phyloP scores from a whole-genome alignment of 2,797 vertebrate species.

The Discoglossus pictus region DNA sequence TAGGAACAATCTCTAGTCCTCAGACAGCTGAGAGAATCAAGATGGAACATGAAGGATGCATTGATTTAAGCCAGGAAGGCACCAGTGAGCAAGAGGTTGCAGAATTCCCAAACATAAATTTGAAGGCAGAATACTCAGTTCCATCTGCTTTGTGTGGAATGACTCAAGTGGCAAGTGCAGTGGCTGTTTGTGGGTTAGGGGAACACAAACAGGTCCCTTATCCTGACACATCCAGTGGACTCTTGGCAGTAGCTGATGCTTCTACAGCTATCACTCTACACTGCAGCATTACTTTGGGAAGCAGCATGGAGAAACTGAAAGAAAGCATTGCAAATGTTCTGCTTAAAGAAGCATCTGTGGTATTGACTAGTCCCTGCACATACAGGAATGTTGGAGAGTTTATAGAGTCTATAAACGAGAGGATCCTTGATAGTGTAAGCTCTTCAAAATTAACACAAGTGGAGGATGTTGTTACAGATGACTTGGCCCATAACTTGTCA shows the following conservation, averaged over 20 bases:
- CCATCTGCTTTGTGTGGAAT: constrained; percentile 88
- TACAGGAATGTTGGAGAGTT: constrained; percentile 81
- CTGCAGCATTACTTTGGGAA: constrained; percentile 75
- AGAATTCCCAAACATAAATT: constrained; percentile 29
- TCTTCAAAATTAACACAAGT: constrained; percentile 69
- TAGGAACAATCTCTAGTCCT: constrained; percentile 90
- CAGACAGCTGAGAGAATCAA: constrained; percentile 81
- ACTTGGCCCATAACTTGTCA: constrained; percentile 85
- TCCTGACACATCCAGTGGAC: constrained; percentile 70
- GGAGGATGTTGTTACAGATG: constrained; percentile 74
- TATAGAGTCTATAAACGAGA: constrained; percentile 81
- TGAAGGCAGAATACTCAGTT: constrained; percentile 76
- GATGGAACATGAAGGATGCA: constrained; percentile 65
- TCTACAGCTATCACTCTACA: constrained; percentile 76
- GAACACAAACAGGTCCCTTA: constrained; percentile 68
- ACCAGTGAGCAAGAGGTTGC: constrained; percentile 59
- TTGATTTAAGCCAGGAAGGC: constrained; percentile 31
- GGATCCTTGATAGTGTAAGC: constrained; percentile 80
- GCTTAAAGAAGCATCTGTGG: constrained; percentile 79
- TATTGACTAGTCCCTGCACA: constrained; percentile 77
- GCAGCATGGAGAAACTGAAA: constrained; percentile 77
- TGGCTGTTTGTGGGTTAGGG: constrained; percentile 83
- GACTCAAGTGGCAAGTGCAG: constrained; percentile 87
- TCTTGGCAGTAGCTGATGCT: constrained; percentile 78
- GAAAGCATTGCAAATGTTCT: constrained; percentile 83